Percentiles rank a stretch among this genome's conserved stretches.
Conservation (phyloP, 2,797 vertebrate genomes). For the Macropodus opercularis region DNA sequence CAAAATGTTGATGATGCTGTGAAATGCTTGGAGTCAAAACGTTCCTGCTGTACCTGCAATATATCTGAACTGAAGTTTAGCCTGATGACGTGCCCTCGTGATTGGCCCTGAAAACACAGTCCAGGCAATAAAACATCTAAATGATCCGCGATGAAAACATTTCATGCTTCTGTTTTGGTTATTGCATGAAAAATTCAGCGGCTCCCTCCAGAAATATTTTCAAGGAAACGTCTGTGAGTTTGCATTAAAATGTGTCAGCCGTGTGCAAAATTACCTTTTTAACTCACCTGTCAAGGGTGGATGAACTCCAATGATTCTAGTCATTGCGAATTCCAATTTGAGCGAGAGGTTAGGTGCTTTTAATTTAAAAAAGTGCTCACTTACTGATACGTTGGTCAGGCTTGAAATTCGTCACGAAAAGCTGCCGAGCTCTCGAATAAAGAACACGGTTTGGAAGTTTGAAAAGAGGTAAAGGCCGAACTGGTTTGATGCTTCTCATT, state of each 20-base stretch:
- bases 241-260: conserved; percentile 7
- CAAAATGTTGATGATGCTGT: too few species aligned
- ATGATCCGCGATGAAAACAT: conserved; percentile 13
- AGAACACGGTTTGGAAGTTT: conserved; percentile 24
- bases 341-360: not conserved
- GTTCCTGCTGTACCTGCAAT: too few species aligned
- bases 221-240: not conserved
- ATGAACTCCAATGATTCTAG: conserved; percentile 11
- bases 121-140: conserved; percentile 27
- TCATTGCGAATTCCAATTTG: not conserved
- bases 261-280: conserved; percentile 9
- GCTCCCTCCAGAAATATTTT: not conserved
- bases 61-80: not conserved
- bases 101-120: not conserved
- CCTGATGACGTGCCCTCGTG: not conserved
- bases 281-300: conserved; percentile 17
- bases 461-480: conserved; percentile 25
- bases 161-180: conserved; percentile 5
- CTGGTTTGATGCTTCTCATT: not conserved
- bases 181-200: conserved; percentile 27
- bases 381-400: conserved; percentile 1
- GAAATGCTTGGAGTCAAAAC: too few species aligned
- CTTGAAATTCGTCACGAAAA: conserved; percentile 9
- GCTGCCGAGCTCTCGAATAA: not conserved
- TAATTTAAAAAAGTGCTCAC: conserved; percentile 14